These are phyloP conservation scores for Columbina picui DNA, from an alignment of 2,113 vertebrate genomes.

Conservation along the genomic window DNA sequence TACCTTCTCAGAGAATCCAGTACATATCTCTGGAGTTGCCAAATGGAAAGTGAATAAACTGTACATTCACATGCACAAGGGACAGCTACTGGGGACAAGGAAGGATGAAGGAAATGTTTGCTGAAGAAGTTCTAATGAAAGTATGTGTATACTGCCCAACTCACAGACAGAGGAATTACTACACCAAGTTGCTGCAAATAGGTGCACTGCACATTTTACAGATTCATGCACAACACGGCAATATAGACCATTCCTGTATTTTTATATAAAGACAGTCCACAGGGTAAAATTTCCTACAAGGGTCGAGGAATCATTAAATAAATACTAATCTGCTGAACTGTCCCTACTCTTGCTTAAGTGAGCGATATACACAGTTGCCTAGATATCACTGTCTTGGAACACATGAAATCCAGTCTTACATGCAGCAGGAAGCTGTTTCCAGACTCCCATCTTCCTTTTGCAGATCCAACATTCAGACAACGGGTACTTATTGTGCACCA, in stretches of 20 bases:
- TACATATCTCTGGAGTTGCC: not conserved
- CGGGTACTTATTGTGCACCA: rapidly evolving
- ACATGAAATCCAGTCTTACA: not conserved
- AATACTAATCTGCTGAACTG: not conserved
- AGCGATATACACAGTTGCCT: not conserved
- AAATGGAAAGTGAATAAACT: not conserved
- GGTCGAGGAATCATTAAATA: not conserved
- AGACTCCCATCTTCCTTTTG: not conserved
- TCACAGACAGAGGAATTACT: not conserved
- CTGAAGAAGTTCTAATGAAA: not conserved
- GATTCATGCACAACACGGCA: not conserved
- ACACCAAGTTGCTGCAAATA: not conserved
- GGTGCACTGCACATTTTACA: not conserved
- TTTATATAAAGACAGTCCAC: not conserved
- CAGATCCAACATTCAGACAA: not conserved
- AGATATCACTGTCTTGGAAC: not conserved
- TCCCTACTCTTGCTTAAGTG: not conserved
- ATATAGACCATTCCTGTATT: not conserved
- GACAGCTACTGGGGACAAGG: not conserved
- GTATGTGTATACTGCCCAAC: not conserved
- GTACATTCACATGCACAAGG: not conserved
- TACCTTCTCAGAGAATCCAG: not conserved
- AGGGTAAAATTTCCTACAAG: not conserved
- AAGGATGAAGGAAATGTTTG: not conserved
- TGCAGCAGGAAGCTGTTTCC: not conserved